Evolutionary conservation across 2,797 vertebrate genomes (phyloP).

Genomic region (Pseudochirops corinnae): DNA sequence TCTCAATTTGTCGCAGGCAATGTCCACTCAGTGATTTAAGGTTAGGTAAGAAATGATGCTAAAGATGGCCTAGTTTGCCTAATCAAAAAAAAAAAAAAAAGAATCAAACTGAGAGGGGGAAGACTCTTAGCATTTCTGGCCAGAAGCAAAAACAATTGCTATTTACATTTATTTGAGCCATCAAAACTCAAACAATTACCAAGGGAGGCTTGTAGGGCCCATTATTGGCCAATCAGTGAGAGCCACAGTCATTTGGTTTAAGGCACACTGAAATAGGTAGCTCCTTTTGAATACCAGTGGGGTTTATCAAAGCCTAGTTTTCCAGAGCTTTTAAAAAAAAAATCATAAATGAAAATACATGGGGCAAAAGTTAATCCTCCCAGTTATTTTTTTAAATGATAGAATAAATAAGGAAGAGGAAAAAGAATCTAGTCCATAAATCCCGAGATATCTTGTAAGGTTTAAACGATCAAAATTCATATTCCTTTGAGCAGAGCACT

Average conservation of each 20-base stretch:
- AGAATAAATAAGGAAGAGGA: not conserved
- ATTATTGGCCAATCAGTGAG: not conserved
- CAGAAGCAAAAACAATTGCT: not conserved
- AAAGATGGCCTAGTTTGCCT: not conserved
- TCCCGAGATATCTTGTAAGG: not conserved
- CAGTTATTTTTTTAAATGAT: not conserved
- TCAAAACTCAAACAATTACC: not conserved
- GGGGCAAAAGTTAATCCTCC: not conserved
- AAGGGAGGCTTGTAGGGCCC: not conserved
- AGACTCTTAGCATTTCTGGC: not conserved
- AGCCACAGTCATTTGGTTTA: not conserved
- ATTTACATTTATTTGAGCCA: not conserved
- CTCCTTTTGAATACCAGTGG: not conserved
- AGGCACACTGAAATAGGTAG: not conserved
- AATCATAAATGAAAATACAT: not conserved
- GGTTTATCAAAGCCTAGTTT: not conserved
- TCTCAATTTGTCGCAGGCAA: not conserved
- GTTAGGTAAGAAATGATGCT: not conserved
- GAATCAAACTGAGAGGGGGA: not conserved
- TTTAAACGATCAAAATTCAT: not conserved
- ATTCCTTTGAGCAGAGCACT: not conserved
- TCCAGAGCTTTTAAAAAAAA: not conserved
- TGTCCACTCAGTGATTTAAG: not conserved
- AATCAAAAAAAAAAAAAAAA: not conserved
- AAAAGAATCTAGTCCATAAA: not conserved